A percentile compares a stretch with the other conserved stretches of the same genome.
phyloP scores from a whole-genome alignment of 2,113 vertebrate species.

The Paedocypris sp. region DNA sequence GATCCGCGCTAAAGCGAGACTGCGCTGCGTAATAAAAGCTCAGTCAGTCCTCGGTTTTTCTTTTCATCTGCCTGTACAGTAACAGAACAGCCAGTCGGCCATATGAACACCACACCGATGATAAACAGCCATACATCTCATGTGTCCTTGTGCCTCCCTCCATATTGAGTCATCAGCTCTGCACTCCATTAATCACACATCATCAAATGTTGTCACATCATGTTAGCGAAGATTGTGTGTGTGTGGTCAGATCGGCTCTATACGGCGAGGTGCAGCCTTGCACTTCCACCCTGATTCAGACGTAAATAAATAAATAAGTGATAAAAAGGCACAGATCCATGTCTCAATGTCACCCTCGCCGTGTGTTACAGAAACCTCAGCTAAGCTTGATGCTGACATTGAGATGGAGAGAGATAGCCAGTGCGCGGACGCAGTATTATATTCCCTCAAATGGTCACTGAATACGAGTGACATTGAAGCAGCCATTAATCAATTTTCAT shows the following conservation, averaged over 20 bases:
- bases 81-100: slow-evolving; percentile 5
- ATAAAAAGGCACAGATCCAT: background rate
- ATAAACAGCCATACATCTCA: slow-evolving; percentile 18
- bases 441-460: slow-evolving; percentile 8
- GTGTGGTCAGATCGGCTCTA: background rate
- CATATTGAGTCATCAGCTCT: slow-evolving; percentile 35
- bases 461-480: slow-evolving; percentile 10
- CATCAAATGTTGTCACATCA: slow-evolving; percentile 35
- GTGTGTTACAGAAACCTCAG: slow-evolving; percentile 9
- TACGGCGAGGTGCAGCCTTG: background rate
- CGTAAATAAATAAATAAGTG: slow-evolving; percentile 6
- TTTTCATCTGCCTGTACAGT: background rate
- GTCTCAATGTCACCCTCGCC: slow-evolving; percentile 18
- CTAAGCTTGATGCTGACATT: slow-evolving; percentile 1
- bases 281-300: background rate
- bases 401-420: slow-evolving; percentile 15
- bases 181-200: slow-evolving; percentile 32
- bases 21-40: background rate
- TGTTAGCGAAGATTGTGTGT: slow-evolving; percentile 11
- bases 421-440: background rate
- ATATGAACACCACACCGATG: slow-evolving; percentile 6
- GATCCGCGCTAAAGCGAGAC: too few species aligned
- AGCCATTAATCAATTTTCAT: slow-evolving; percentile 19
- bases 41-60: background rate
- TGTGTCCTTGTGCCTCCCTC: slow-evolving; percentile 26